Base-by-base conservation (phyloP, 2,113 vertebrate genomes). In the Mesoclemmys tuberculata region DNA sequence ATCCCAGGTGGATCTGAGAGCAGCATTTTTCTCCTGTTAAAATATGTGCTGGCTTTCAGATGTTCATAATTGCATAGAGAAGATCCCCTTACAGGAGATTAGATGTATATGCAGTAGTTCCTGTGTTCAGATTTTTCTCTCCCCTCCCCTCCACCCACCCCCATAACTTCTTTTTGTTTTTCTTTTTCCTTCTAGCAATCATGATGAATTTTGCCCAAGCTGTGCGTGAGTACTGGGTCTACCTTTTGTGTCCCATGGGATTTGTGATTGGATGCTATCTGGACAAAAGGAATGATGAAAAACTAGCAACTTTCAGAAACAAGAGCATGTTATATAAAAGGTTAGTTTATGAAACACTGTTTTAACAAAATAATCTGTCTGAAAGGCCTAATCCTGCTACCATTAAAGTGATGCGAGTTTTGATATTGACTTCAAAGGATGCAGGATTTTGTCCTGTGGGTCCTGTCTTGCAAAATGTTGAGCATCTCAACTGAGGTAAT, bases 271-370 rank as follows among this genome's bases (percentile, higher is more conserved):
- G 99, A 61, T 98, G 97, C 78, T 99, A 99, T 84, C 87, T 99
- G 48, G 99, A 99, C 97, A 98, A 90, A 94, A 95, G 16, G 94
- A 98, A 98, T 77, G 99, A 99, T 88, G 96, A 98, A 93, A 99
- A 97, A 88, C 93, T 99, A 82, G 97, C 98, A 31, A 55, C 98
- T 48, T 99, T 99, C 98, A 98, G 99, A 95, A 99, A 99, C 97
- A 99, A 99, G 98, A 99, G 99, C 91, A 79, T 94, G 14, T 96
- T 99, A 51, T 99, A 95, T 87, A 97, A 90, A 97, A 99, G 99
- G 99, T 99, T 74, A 85, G 97, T 74, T 91, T 86, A 51, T 80
- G 8, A 49, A 89, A 16, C 2, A 35, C 8, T 1, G 68, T 58
- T 52, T n/a, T 44, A 8, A n/a, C 52, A 13, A 61, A 78, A 38